Base-by-base conservation (phyloP, 2,888 invertebrate genomes). In the Cheilosia vulpina region DNA sequence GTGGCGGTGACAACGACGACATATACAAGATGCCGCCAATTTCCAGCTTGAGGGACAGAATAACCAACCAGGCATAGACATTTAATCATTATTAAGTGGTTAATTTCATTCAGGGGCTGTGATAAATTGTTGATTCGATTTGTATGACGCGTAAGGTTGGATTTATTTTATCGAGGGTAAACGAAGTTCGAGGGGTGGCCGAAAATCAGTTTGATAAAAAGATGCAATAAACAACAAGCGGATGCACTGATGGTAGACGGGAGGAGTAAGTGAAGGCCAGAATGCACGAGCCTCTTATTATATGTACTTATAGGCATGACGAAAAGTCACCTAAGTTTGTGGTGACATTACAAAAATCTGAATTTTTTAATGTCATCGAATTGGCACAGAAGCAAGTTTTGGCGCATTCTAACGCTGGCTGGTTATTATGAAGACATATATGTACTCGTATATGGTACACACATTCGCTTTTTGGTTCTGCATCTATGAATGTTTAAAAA, bases 61-160 rank as follows among this genome's bases (percentile, higher is more conserved):
- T 66, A 60, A 60, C 38, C 21, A 21, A 47, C 34, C 57, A 50
- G 43, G 13, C 60, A 65, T 58, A 63, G 77, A 77, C 66, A 47
- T 66, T 77, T 34, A 65, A 78, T 83, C 60, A 72, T 60, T 77
- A 62, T 73, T 83, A 83, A 83, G 72, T 83, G 83, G 73, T 78
- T 83, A 83, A 83, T 83, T 83, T 83, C 78, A 83, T 83, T 62
- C 62, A 62, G 62, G 38, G 52, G 72, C 57, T 78, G 57, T 52
- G 73, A 83, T 83, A 78, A 78, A 78, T 83, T 83, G 62, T 19
- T 83, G 73, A 83, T 78, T 72, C 31, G 58, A 50, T 78, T 78
- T 72, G 43, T 55, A 31, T 68, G 72, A 68, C 68, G 27, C n/a
- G 31, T 15, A 62, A 50, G 78, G 78, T 78, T 72, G 21, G 57